Evolutionary conservation across 2,797 vertebrate genomes (phyloP), one percentile per base, ranked within the genome.

Genomic region (Coilia nasus): DNA sequence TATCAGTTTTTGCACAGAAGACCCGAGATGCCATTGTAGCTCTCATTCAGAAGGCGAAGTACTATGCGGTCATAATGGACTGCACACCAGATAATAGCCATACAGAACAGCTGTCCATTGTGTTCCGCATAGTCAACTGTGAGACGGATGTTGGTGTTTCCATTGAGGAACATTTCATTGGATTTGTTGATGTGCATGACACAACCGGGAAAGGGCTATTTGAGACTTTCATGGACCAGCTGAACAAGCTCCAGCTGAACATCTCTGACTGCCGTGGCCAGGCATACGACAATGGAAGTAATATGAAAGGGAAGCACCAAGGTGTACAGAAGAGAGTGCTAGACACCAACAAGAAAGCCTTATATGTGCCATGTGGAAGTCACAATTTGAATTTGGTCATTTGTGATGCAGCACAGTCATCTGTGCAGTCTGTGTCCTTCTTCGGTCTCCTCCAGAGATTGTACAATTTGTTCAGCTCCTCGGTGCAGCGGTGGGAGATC

Each of bases 31-130:
- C n/a, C n/a, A n/a, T n/a, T n/a, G n/a, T n/a, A n/a, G n/a, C n/a
- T n/a, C n/a, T n/a, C n/a, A n/a, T n/a, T n/a, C n/a, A n/a, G n/a
- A 82, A 19, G 19, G 47, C 50, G 25, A 84, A 84, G 81, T 87
- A 83, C 84, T 71, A 54, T 54, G n/a, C 85, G 41, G 84, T 83
- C 9, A 83, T 85, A 14, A 87, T 82, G 84, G 81, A 82, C 81
- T 83, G 80, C 47, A 54, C 67, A 25, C 85, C 82, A 60, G 75
- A 88, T 41, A 88, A 62, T 17, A 88, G 80, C 41, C 85, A 83
- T 21, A 85, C 81, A 35, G 84, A 83, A 19, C 44, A 62, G 21
- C 21, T 75, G 15, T 84, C 85, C 21, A 23, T 86, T 41, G 84
- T 81, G 59, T 2, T 67, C 25, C 1, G 44, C 11, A 41, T 47